Conservation (phyloP, 2,797 vertebrate genomes). For the Myoxocephalus aenaeus region DNA sequence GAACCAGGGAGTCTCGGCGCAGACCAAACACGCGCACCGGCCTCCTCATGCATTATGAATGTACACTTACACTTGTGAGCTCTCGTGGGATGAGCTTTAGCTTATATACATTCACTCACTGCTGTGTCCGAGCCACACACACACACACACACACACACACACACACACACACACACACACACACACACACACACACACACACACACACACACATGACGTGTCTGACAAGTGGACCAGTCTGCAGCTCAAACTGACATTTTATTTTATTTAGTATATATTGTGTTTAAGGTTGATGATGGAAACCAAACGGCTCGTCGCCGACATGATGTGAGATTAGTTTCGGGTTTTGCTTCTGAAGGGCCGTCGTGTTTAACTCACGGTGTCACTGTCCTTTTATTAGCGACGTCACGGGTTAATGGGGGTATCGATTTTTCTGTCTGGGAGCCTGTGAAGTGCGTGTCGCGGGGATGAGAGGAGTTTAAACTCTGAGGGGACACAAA, state of each 20-base stretch:
- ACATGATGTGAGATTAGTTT: slow-evolving; percentile 42
- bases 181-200: slow-evolving; percentile 20
- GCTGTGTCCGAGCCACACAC: slow-evolving; percentile 60
- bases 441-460: slow-evolving; percentile 30
- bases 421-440: slow-evolving; percentile 75
- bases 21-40: slow-evolving; percentile 49
- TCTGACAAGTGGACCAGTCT: slow-evolving; percentile 40
- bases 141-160: slow-evolving; percentile 26
- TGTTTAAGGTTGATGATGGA: slow-evolving; percentile 10
- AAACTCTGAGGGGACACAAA: not conserved
- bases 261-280: not conserved
- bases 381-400: slow-evolving; percentile 74
- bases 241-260: slow-evolving; percentile 12
- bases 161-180: slow-evolving; percentile 21
- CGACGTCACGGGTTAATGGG: slow-evolving; percentile 76
- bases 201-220: not conserved
- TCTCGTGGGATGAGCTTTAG: slow-evolving; percentile 59
- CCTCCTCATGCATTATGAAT: slow-evolving; percentile 73
- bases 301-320: slow-evolving; percentile 53
- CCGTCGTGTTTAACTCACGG: slow-evolving; percentile 51
- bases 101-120: slow-evolving; percentile 53
- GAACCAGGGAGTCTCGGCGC: slow-evolving; percentile 23
- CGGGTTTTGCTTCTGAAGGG: slow-evolving; percentile 19
- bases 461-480: slow-evolving; percentile 43
- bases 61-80: slow-evolving; percentile 63